Evolutionary conservation across 1,140 invertebrate species (phyloP), one percentile per base, ranked within the genome.

Genomic region (Polyergus mexicanus): DNA sequence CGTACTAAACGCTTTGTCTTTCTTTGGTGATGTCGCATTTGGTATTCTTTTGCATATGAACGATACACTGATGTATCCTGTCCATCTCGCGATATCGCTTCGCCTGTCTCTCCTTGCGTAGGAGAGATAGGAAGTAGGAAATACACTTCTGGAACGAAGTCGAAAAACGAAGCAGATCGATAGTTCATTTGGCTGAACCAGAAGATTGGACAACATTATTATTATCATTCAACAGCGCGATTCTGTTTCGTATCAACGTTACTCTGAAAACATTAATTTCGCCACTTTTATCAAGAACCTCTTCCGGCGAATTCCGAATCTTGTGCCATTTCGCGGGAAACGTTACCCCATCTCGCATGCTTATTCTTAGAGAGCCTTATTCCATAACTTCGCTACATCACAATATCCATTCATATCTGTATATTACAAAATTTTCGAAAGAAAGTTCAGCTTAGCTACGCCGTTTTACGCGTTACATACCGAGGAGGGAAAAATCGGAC

Each of bases 1-100:
- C 25, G 63, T 28, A 88, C 10, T 72, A 69, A 65, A 74, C 69
- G 84, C 83, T 75, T 81, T 86, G 63, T 28, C 86, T 87, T 86
- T 94, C 93, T 94, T 94, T 94, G 93, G 93, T 94, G 93, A 94
- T 89, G 89, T 88, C 65, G 88, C 92, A 92, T 94, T 94, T 94
- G 92, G 93, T 93, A 93, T 91, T 94, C 92, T 94, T 91, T 94
- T 93, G 92, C 92, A 93, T 91, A n/a, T 66, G 22, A 85, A 75
- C 91, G 56, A 51, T 77, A 86, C 75, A 85, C 47, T 77, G 44
- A 44, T 32, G 13, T 60, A 41, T 19, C 44, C 41, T 47, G 47
- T 51, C 47, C 32, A 58, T 1, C 38, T 60, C 65, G 28, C 51
- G 22, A 22, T 28, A 60, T 44, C 35, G 22, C 16, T 11, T 60